Evolutionary conservation across 2,113 vertebrate species (phyloP).

Genomic region (Heptranchias perlo): DNA sequence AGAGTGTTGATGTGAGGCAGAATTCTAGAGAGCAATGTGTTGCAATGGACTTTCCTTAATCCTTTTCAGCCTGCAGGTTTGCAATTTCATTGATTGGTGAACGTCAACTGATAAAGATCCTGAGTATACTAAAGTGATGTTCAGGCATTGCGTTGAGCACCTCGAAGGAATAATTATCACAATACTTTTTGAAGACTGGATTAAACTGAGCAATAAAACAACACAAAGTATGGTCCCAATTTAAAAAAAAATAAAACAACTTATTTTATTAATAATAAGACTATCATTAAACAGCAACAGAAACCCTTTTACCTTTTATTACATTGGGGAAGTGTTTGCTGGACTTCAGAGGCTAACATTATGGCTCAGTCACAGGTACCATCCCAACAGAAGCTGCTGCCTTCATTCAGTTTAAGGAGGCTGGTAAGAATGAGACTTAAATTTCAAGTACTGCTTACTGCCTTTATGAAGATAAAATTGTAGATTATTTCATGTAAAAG

Average conservation of each 20-base stretch:
- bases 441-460: neutral
- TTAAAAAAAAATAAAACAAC: neutral
- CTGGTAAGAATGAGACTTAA: neutral
- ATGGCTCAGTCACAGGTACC: neutral
- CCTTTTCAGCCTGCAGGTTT: neutral
- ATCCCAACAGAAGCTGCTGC: neutral
- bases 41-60: neutral
- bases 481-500: neutral
- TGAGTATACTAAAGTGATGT: neutral
- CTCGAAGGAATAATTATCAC: neutral
- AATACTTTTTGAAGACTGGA: neutral
- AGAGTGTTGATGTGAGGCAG: neutral
- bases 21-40: neutral
- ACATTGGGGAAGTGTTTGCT: neutral
- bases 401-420: conserved; percentile 22
- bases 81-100: neutral
- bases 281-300: neutral
- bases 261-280: neutral
- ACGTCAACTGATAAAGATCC: neutral
- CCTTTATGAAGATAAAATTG: neutral
- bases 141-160: neutral
- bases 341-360: neutral
- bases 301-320: neutral
- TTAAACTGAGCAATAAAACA: neutral
- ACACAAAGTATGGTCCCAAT: neutral